Evolutionary conservation across 2,888 invertebrate species (phyloP).

Genomic region (Ceriagrion tenellum): DNA sequence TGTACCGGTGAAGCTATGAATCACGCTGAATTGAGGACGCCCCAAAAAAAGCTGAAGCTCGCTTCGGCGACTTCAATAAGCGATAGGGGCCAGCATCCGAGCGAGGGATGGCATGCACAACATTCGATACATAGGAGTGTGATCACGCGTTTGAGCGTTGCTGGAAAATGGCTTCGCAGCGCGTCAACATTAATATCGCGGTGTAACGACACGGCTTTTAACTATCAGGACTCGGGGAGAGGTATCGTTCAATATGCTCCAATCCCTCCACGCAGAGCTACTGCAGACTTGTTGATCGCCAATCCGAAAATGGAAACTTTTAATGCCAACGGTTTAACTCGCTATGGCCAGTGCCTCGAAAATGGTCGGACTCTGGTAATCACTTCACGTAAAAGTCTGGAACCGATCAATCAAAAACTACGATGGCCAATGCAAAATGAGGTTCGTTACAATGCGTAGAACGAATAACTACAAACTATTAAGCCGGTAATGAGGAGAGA

Average conservation of each 20-base stretch:
- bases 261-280: background rate
- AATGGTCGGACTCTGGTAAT: background rate
- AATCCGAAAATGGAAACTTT: conserved; percentile 18
- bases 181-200: background rate
- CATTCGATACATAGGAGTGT: background rate
- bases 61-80: background rate
- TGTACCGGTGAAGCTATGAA: background rate
- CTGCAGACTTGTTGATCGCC: background rate
- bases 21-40: background rate
- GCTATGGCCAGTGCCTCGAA: background rate
- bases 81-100: background rate
- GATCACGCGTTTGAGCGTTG: background rate
- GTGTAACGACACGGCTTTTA: conserved; percentile 19
- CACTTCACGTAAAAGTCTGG: background rate
- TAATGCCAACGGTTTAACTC: background rate
- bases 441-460: background rate
- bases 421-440: background rate
- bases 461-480: too few relatives aligned
- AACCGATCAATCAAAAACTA: background rate
- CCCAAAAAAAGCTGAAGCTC: background rate
- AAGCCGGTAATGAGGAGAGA: background rate
- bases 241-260: background rate
- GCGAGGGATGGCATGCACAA: background rate
- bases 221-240: background rate
- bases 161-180: background rate